Percentiles rank a stretch among this genome's conserved stretches.
Conservation (phyloP, 2,797 vertebrate genomes). For the Gallinago solitaria region DNA sequence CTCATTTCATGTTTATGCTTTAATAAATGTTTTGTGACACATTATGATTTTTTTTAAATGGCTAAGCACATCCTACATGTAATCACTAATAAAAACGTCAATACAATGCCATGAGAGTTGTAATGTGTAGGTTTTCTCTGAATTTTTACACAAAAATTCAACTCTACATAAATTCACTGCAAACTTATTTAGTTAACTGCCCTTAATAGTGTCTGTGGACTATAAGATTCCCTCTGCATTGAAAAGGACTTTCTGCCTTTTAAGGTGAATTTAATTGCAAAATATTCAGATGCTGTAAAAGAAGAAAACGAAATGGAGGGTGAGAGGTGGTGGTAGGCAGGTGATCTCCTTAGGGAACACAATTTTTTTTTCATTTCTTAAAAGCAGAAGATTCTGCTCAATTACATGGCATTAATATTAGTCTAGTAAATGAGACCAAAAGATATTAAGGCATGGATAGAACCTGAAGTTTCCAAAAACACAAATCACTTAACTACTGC, state of each 20-base stretch:
- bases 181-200: not conserved
- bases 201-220: not conserved
- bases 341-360: not conserved
- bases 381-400: not conserved
- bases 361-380: not conserved
- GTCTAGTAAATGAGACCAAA: not conserved
- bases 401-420: not conserved
- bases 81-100: not conserved
- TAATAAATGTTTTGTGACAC: not conserved
- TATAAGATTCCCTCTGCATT: not conserved
- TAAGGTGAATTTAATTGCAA: constrained; percentile 7
- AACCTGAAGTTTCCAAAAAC: not conserved
- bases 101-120: not conserved
- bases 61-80: not conserved
- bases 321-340: not conserved
- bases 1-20: not conserved
- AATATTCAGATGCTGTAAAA: not conserved
- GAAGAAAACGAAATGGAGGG: fast-evolving
- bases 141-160: not conserved
- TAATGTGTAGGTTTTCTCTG: not conserved
- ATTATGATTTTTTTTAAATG: not conserved
- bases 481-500: not conserved
- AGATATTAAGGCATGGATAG: not conserved
- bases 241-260: not conserved
- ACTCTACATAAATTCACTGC: not conserved